Evolutionary conservation across 2,888 invertebrate genomes (phyloP), one percentile per base, ranked within the genome.

Genomic region (Branchipolynoe longqiensis): DNA sequence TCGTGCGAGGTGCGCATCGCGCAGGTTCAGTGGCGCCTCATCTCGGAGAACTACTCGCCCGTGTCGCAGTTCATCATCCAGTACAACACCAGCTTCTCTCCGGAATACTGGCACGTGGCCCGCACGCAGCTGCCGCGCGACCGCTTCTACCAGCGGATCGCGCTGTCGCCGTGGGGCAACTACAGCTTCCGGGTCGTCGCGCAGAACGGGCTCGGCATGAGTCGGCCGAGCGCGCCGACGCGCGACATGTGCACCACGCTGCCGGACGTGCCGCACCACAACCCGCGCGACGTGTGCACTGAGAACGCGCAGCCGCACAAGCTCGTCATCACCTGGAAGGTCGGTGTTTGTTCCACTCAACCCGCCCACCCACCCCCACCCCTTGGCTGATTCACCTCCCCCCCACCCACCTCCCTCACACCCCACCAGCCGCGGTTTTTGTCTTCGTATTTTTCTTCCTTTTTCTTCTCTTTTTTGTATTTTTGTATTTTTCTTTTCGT

Each of bases 141-240:
- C 81, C 82, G 86, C 12, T 83, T 84, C 64, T 88, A 87, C 86
- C 87, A 89, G 58, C 81, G 89, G 14, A 88, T 89, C 25, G 85
- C 88, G 59, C 85, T 89, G 58, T 89, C 89, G 6, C 89, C 89
- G 22, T 89, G 88, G 88, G 89, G 86, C 48, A 89, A 89, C 81
- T 89, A 89, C 82, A 78, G 87, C n/a, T 88, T 88, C 82, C 62
- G 89, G 48, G 87, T 89, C 36, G 73, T 88, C 28, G 89, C 89
- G 41, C 85, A 87, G 74, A 89, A 89, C 58, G 54, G 58, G 14
- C 73, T 89, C 6, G 89, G 89, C 0, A 33, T 40, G 38, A 87
- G 87, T n/a, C n/a, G 25, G 28, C 88, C 89, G 0, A 88, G 88
- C 48, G 14, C 25, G n/a, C 86, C 85, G 3, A 88, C 88, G 1